A percentile compares a stretch with the other conserved stretches of the same genome.
Evolutionary conservation across 2,113 vertebrate genomes (phyloP).

Genomic region (Pimephales promelas): DNA sequence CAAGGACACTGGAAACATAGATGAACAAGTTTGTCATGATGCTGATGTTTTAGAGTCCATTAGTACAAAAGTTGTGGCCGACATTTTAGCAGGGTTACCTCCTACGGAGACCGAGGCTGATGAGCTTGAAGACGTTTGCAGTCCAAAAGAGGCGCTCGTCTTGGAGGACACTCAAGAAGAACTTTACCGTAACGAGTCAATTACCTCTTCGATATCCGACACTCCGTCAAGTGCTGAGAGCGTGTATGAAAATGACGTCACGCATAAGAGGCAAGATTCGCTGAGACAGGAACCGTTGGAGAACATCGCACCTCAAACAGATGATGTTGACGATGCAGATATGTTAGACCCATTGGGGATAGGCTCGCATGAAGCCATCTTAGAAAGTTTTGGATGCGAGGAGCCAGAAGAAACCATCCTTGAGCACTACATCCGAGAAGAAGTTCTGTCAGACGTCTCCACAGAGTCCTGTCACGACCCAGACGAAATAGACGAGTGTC

Average conservation of each 20-base stretch:
- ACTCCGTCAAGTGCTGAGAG: constrained; percentile 74
- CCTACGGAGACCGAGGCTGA: constrained; percentile 36
- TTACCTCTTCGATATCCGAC: constrained; percentile 72
- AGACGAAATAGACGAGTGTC: constrained; percentile 71
- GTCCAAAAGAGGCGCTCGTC: constrained; percentile 62
- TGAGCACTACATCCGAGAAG: constrained; percentile 69
- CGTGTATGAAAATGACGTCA: constrained; percentile 72
- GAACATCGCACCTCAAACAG: constrained; percentile 44
- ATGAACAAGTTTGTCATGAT: constrained; percentile 58
- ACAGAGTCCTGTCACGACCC: constrained; percentile 72
- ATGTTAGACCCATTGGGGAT: constrained; percentile 45
- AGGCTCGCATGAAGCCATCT: constrained; percentile 48
- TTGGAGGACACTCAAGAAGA: constrained; percentile 63
- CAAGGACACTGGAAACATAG: constrained; percentile 57
- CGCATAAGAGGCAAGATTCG: constrained; percentile 60
- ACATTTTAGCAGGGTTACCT: constrained; percentile 52
- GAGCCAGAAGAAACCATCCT: constrained; percentile 63
- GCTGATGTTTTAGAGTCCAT: constrained; percentile 49
- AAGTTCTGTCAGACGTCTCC: constrained; percentile 72
- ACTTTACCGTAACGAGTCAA: constrained; percentile 73
- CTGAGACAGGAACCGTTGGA: constrained; percentile 56
- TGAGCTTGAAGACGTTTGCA: constrained; percentile 48
- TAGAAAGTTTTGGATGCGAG: constrained; percentile 52
- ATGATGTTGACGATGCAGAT: constrained; percentile 52
- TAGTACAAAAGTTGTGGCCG: constrained; percentile 33